Evolutionary conservation across 2,888 invertebrate species (phyloP).

Genomic region (Hydrotaea diabolus): DNA sequence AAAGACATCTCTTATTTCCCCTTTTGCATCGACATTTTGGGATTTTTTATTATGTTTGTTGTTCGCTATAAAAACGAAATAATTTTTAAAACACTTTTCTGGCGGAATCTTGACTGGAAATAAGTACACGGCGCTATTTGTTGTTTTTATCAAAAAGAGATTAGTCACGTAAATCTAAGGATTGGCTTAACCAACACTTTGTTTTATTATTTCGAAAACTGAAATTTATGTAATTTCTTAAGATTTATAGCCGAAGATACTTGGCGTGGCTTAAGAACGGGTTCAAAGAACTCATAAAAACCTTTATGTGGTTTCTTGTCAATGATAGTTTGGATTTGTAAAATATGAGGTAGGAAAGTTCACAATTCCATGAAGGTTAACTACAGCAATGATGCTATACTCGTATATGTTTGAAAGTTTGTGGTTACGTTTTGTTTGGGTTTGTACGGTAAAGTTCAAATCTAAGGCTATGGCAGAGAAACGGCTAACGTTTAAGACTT

Average conservation of each 20-base stretch:
- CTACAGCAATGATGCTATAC: background rate
- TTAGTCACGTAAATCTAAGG: slow-evolving; percentile 50
- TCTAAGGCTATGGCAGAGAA: too few relatives aligned
- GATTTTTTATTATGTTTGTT: slow-evolving; percentile 27
- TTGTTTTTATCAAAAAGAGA: background rate
- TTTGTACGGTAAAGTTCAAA: too few relatives aligned
- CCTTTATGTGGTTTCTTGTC: too few relatives aligned
- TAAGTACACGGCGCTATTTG: background rate
- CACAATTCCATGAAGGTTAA: background rate
- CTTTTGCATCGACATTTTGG: too few relatives aligned
- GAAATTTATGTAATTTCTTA: background rate
- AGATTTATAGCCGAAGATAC: slow-evolving; percentile 23
- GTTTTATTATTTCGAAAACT: too few relatives aligned
- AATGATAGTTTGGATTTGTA: background rate
- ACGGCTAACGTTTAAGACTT: too few relatives aligned
- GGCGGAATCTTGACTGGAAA: slow-evolving; percentile 47
- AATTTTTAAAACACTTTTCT: slow-evolving; percentile 1
- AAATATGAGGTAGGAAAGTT: background rate
- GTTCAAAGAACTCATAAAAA: slow-evolving; percentile 35
- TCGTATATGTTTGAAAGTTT: too few relatives aligned
- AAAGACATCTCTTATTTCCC: background rate
- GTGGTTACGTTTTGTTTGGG: too few relatives aligned
- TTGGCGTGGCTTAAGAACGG: background rate
- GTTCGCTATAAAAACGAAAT: background rate
- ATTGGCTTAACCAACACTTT: background rate